Evolutionary conservation across 2,797 vertebrate species (phyloP).

Genomic region (Gymnothorax reevesii): DNA sequence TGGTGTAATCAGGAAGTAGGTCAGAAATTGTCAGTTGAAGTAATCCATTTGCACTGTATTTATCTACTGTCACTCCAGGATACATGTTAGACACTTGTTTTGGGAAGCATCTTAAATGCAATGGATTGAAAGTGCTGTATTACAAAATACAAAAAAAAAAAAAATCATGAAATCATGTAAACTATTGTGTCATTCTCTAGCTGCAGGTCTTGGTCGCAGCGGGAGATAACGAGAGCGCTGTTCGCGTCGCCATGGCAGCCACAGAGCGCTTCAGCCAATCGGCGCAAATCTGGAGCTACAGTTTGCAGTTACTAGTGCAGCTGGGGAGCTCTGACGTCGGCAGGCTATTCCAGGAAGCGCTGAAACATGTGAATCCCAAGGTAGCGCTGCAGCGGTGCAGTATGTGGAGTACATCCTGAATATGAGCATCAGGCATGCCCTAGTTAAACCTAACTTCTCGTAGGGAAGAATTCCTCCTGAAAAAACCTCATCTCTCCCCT

Average conservation of each 20-base stretch:
- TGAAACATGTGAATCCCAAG: slow-evolving; percentile 78
- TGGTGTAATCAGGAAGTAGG: background rate
- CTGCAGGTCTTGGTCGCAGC: slow-evolving; percentile 65
- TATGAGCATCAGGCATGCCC: slow-evolving; percentile 43
- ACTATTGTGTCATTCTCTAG: slow-evolving; percentile 43
- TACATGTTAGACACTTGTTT: background rate
- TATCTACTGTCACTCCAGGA: background rate
- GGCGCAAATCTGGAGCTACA: slow-evolving; percentile 74
- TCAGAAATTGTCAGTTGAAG: background rate
- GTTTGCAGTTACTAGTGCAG: slow-evolving; percentile 76
- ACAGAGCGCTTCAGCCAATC: slow-evolving; percentile 72
- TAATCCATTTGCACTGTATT: background rate
- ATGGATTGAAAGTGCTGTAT: background rate
- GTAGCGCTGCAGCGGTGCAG: slow-evolving; percentile 58
- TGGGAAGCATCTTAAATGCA: background rate
- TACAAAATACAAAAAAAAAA: background rate
- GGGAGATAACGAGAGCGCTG: slow-evolving; percentile 66
- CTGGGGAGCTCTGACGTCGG: slow-evolving; percentile 62
- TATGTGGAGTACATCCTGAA: slow-evolving; percentile 61
- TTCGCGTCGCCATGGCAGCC: slow-evolving; percentile 73
- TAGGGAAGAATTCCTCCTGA: slow-evolving; percentile 3
- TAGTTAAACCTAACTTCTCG: slow-evolving; percentile 51
- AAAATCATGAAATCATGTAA: slow-evolving; percentile 21
- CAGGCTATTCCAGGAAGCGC: slow-evolving; percentile 79
- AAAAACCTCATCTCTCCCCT: background rate